A percentile compares a stretch with the other conserved stretches of the same genome.
Evolutionary conservation across 2,797 vertebrate genomes (phyloP).

Genomic region (Petrocephalus schoutedeni): DNA sequence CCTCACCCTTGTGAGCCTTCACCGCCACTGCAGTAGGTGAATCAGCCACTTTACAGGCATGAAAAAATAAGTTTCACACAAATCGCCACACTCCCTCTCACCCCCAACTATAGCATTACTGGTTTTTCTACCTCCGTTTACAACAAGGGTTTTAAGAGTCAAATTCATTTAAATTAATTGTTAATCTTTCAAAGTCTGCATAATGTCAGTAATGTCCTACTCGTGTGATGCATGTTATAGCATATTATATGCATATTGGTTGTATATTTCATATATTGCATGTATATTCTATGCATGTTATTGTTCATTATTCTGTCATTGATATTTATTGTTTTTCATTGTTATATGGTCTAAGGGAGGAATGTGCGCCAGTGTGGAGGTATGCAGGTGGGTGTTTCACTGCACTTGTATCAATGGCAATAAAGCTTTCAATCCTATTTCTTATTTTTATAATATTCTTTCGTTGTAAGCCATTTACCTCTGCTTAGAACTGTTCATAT

Average conservation of each 20-base stretch:
- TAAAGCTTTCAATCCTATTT: background rate
- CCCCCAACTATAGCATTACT: background rate
- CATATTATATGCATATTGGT: background rate
- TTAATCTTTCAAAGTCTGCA: background rate
- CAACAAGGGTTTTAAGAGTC: background rate
- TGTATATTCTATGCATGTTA: background rate
- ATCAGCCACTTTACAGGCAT: background rate
- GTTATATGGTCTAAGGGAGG: background rate
- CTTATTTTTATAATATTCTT: background rate
- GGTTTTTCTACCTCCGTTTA: background rate
- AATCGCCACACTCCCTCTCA: background rate
- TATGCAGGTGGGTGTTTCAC: background rate
- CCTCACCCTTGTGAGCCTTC: background rate
- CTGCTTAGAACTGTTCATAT: background rate
- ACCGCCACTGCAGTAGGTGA: background rate
- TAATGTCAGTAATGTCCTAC: background rate
- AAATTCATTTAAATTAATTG: background rate
- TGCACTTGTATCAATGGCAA: background rate
- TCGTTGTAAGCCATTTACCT: background rate
- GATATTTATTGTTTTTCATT: background rate
- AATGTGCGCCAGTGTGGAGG: background rate
- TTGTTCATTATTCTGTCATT: background rate
- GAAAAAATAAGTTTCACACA: background rate
- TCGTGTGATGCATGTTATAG: background rate
- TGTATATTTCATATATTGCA: background rate